A percentile compares a stretch with the other conserved stretches of the same genome.
phyloP scores from a whole-genome alignment of 2,888 invertebrate genomes.

The Volucella bombylans region DNA sequence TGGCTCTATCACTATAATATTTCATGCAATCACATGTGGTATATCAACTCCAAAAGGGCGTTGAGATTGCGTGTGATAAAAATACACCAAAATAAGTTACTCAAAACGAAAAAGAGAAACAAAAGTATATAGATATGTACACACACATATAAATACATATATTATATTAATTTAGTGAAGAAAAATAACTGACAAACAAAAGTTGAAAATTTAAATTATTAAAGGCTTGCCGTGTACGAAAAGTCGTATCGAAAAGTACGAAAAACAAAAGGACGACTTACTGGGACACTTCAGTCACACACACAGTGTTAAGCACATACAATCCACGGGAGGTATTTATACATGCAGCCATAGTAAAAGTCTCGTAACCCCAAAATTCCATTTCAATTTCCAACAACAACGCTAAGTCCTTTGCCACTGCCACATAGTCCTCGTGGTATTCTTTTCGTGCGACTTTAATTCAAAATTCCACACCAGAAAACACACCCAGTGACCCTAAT shows the following conservation, averaged over 20 bases:
- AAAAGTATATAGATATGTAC: background rate
- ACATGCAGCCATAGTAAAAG: no score
- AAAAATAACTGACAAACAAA: constrained; percentile 9
- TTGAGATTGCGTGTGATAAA: constrained; percentile 69
- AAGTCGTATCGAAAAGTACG: constrained; percentile 35
- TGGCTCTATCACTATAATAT: constrained; percentile 24
- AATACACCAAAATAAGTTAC: background rate
- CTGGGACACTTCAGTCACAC: constrained; percentile 27
- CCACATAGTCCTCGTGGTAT: background rate
- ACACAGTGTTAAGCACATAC: background rate
- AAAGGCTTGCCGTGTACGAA: constrained; percentile 40
- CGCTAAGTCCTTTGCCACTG: constrained; percentile 1
- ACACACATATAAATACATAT: no score
- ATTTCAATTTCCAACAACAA: constrained; percentile 1
- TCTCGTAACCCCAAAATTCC: constrained; percentile 33
- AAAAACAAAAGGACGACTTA: constrained; percentile 25
- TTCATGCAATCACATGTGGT: constrained; percentile 55
- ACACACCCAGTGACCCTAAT: constrained; percentile 82
- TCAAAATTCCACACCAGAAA: constrained; percentile 63
- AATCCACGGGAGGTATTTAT: background rate
- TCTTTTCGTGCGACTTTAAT: constrained; percentile 59
- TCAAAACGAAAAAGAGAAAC: background rate
- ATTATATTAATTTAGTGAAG: background rate
- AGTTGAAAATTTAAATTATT: constrained; percentile 59
- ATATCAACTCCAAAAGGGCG: constrained; percentile 43